Base-by-base conservation (phyloP, 2,113 vertebrate genomes). In the Cnemophilus loriae region DNA sequence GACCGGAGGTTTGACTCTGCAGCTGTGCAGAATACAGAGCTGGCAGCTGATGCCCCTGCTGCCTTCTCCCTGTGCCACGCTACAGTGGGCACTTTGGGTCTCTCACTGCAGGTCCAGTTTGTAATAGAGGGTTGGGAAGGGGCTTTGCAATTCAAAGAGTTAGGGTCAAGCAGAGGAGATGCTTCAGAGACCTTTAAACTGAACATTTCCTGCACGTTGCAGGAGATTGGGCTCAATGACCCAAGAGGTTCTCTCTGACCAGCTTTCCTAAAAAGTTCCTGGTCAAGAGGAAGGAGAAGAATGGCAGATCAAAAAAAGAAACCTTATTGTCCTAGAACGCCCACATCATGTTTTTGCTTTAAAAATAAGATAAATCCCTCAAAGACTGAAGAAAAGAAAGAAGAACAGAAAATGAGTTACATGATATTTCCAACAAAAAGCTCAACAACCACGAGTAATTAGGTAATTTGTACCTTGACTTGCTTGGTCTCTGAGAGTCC, bases 391-490 rank as follows among this genome's bases (percentile, higher is more conserved):
- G 44, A 63, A 88, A 89, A 81, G 33, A 63, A 46, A 61, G 53
- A 79, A 68, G 10, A 60, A 32, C 39, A 95, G 61, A 95, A 96
- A 97, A 87, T 42, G 37, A 92, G 39, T 78, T 84, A 42, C 19
- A 63, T 1, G 5, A 7, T 64, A 75, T 87, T 91, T 74, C 39
- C 32, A 93, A 63, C 41, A 78, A 78, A 86, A 91, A 95, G 60
- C 64, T 89, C 86, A 63, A 50, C 73, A 87, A 69, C 61, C 93
- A 89, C 70, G 73, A 95, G 87, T 91, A 96, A 97, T 87, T 84
- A 85, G 88, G 57, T 65, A 84, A 91, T 86, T 91, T 92, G 60
- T 93, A 89, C 88, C 41, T 97, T 96, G 93, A 89, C 88, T 91
- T 77, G 18, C 87, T 91, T 92, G 69, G 46, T 53, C 96, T 96